Percentiles rank a stretch among this genome's conserved stretches.
phyloP scores from a whole-genome alignment of 2,113 vertebrate species.

The Egretta garzetta region DNA sequence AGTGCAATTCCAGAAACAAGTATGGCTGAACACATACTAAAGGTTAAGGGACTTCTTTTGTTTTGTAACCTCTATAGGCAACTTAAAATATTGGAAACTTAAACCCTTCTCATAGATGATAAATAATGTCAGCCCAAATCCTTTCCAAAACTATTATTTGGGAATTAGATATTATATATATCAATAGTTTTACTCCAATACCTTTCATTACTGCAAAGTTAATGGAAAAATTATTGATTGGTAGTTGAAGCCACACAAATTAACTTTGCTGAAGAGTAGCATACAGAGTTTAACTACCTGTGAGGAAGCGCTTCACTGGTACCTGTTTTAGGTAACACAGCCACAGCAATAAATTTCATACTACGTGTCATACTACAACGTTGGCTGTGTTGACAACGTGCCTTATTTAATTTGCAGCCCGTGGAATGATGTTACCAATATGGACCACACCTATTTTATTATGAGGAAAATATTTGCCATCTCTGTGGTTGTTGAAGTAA shows the following conservation, averaged over 20 bases:
- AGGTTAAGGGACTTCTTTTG: neutral
- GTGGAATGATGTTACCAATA: neutral
- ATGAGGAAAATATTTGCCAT: neutral
- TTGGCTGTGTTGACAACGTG: neutral
- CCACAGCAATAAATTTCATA: neutral
- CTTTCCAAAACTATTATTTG: constrained; percentile 11
- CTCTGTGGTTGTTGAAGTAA: neutral
- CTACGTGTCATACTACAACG: fast-evolving
- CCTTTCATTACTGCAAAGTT: constrained; percentile 20
- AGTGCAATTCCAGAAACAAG: neutral
- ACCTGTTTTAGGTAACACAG: neutral
- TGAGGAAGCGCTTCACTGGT: neutral
- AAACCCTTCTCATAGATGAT: neutral
- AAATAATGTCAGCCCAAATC: neutral
- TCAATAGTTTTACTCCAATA: constrained; percentile 7
- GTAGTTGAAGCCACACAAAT: neutral
- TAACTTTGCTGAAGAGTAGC: neutral
- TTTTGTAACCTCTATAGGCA: neutral
- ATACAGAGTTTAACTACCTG: neutral
- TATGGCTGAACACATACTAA: neutral
- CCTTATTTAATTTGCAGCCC: neutral
- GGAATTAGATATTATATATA: constrained; percentile 1
- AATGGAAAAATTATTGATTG: constrained; percentile 60
- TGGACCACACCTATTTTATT: neutral
- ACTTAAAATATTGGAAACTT: neutral